Conservation (phyloP, 2,113 vertebrate genomes). For the Equus przewalskii region DNA sequence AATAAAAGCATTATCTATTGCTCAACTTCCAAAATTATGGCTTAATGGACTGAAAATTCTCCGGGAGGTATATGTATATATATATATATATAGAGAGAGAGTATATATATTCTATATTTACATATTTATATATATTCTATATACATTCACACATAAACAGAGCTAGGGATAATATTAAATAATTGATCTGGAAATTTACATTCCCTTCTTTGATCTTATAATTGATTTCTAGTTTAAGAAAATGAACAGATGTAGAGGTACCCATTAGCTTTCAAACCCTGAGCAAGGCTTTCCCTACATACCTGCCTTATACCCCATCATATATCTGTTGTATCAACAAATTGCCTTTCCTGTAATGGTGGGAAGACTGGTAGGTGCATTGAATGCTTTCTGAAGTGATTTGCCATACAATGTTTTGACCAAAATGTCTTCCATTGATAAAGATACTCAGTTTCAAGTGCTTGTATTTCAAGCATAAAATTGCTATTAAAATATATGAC, state of each 20-base stretch:
- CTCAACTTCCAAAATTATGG: background rate
- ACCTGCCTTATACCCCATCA: background rate
- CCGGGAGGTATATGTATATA: background rate
- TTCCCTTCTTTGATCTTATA: background rate
- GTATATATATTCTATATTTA: background rate
- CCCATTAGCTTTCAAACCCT: background rate
- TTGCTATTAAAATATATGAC: background rate
- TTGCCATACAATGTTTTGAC: background rate
- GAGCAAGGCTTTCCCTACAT: background rate
- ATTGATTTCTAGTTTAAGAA: background rate
- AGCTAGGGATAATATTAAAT: background rate
- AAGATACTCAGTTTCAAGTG: background rate
- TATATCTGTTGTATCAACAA: background rate
- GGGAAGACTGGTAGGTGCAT: background rate
- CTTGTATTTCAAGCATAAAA: background rate
- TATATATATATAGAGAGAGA: too few species aligned
- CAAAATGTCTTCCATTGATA: background rate
- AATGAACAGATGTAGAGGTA: background rate
- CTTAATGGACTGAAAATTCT: background rate
- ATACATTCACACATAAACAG: background rate
- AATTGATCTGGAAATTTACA: background rate
- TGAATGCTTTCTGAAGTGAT: background rate
- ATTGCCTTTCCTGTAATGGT: background rate
- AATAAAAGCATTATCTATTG: background rate
- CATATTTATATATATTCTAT: background rate